A percentile compares a stretch with the other conserved stretches of the same genome.
These are phyloP conservation scores for Elachura formosa DNA, from an alignment of 2,113 vertebrate species.

Conservation along the genomic window DNA sequence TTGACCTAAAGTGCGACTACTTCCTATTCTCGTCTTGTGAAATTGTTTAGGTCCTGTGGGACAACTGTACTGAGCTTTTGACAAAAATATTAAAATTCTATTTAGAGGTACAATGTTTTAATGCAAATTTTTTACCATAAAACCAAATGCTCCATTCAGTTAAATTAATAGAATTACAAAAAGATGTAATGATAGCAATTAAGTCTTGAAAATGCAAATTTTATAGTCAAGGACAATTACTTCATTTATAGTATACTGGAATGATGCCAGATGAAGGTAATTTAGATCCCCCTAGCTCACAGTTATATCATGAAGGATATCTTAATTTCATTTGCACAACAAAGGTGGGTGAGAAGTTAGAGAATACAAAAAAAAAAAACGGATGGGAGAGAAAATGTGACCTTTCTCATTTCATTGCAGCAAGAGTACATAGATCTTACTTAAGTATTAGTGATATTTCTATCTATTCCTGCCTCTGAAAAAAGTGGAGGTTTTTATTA, in stretches of 20 bases:
- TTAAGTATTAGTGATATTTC: constrained; percentile 71
- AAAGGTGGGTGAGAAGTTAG: constrained; percentile 75
- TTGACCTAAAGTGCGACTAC: constrained; percentile 32
- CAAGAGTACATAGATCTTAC: constrained; percentile 70
- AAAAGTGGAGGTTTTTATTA: constrained; percentile 36
- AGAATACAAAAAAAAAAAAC: constrained; percentile 47
- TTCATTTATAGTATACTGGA: constrained; percentile 99
- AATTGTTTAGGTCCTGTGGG: constrained; percentile 68
- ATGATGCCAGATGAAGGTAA: constrained; percentile 98
- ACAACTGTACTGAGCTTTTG: constrained; percentile 63
- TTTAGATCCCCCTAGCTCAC: constrained; percentile 95
- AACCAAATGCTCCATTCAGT: constrained; percentile 97
- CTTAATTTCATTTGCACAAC: constrained; percentile 83
- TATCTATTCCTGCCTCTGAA: constrained; percentile 36
- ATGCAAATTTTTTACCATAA: constrained; percentile 99
- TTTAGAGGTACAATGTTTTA: constrained; percentile 92
- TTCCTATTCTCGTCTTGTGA: constrained; percentile 55
- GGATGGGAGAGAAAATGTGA: constrained; percentile 64
- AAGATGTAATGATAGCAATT: constrained; percentile 99
- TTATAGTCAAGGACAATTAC: constrained; percentile 99
- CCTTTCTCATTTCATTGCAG: constrained; percentile 73
- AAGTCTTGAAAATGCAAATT: constrained; percentile 99
- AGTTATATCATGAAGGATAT: constrained; percentile 99
- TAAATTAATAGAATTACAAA: constrained; percentile 99
- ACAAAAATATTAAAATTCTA: constrained; percentile 83